Evolutionary conservation across 1,140 invertebrate species (phyloP), one percentile per base, ranked within the genome.

Genomic region (Rhyacophila brunnea): DNA sequence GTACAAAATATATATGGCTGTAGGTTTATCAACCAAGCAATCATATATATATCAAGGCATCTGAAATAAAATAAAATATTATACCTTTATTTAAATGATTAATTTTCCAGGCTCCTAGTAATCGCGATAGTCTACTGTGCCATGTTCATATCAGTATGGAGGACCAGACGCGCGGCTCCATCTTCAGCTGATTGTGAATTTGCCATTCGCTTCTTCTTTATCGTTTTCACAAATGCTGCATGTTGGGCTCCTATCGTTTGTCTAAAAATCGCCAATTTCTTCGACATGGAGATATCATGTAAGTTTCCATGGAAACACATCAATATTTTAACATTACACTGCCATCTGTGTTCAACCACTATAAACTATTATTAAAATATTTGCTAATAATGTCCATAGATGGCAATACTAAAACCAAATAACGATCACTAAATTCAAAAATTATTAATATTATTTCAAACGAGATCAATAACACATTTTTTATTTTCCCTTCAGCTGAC

Each of bases 221-320:
- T 92, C 50, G 87, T 91, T 1, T 69, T 88, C 13, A 88, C 87
- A 0, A 85, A 91, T 68, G 82, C 81, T n/a, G 68, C 83, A 17
- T 91, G 89, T 67, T 91, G 89, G 89, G 77, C 82, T 6, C 89
- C 89, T 2, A 87, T 90, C 18, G 87, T 89, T 23, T 65, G 81
- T 14, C 72, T 89, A 40, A 91, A 91, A 69, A 78, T 87, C 32
- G 65, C 83, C 43, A 87, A 85, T 1, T 78, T 90, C 55, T 72
- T 80, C 23, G 74, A 79, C 56, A 70, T 79, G 43, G 74, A 79
- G 47, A 77, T 85, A 28, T 80, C 82, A 40, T 72, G 80, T 81
- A 65, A 67, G 67, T 66, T 19, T 47, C 13, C n/a, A 28, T 28
- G 23, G n/a, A n/a, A n/a, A n/a, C n/a, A n/a, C n/a, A n/a, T n/a